Evolutionary conservation across 2,888 invertebrate genomes (phyloP).

Genomic region (Eremobia ochroleuca): DNA sequence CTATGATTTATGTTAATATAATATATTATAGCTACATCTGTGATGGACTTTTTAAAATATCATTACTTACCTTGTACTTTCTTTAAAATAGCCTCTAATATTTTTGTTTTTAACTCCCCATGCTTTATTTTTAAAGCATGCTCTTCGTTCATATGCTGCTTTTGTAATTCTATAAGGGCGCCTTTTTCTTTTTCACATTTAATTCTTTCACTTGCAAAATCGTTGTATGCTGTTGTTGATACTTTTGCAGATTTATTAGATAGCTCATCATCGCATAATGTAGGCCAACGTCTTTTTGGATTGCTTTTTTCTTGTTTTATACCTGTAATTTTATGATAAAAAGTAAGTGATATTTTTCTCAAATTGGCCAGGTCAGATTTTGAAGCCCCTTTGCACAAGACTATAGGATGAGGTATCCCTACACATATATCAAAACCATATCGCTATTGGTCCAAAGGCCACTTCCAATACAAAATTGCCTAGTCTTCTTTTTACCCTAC

Average conservation of each 20-base stretch:
- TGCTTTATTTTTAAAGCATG: constrained; percentile 32
- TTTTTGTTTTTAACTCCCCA: constrained; percentile 31
- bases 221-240: background rate
- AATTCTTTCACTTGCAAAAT: constrained; percentile 17
- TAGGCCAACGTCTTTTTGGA: constrained; percentile 18
- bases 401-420: background rate
- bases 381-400: background rate
- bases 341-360: background rate
- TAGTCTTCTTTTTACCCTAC: background rate
- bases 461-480: background rate
- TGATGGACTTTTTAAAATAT: background rate
- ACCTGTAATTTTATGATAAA: constrained; percentile 10
- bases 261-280: background rate
- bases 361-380: background rate
- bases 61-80: constrained; percentile 25
- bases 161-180: constrained; percentile 23
- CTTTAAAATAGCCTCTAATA: constrained; percentile 32
- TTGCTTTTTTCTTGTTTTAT: constrained; percentile 24
- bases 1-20: too few relatives aligned
- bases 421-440: too few relatives aligned
- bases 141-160: constrained; percentile 17
- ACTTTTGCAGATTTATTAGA: constrained; percentile 16
- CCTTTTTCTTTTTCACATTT: constrained; percentile 30
- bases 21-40: background rate
- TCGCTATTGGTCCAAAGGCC: background rate